Evolutionary conservation across 2,797 vertebrate genomes (phyloP).

Genomic region (Acipenser oxyrinchus): DNA sequence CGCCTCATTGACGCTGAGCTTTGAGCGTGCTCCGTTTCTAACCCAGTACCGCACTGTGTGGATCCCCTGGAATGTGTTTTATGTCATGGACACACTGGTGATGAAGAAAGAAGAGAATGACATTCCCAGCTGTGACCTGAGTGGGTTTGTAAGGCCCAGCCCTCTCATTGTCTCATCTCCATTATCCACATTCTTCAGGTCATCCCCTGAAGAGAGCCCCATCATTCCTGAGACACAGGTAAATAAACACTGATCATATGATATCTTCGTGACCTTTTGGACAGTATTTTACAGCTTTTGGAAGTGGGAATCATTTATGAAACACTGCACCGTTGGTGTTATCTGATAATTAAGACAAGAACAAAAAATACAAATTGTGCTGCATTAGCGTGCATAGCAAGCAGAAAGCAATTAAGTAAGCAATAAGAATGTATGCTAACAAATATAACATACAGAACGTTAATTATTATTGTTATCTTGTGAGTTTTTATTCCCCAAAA

Average conservation of each 20-base stretch:
- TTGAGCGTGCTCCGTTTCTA: slow-evolving; percentile 84
- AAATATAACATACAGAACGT: not conserved
- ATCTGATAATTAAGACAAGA: too few relatives aligned
- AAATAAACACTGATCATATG: slow-evolving; percentile 24
- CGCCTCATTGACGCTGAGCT: slow-evolving; percentile 81
- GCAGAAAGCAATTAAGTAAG: not conserved
- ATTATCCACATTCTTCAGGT: slow-evolving; percentile 87
- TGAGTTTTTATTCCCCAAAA: too few relatives aligned
- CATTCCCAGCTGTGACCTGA: slow-evolving; percentile 90
- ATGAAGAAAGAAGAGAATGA: slow-evolving; percentile 94
- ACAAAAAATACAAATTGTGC: too few relatives aligned
- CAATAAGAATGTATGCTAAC: not conserved
- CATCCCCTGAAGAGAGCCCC: slow-evolving; percentile 84
- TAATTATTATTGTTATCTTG: too few relatives aligned
- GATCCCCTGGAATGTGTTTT: slow-evolving; percentile 92
- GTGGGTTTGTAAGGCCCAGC: slow-evolving; percentile 79
- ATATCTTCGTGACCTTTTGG: too few relatives aligned
- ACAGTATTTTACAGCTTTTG: too few relatives aligned
- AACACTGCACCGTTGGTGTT: too few relatives aligned
- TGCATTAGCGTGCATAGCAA: not conserved
- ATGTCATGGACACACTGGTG: slow-evolving; percentile 93
- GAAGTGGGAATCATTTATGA: too few relatives aligned
- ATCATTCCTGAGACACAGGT: slow-evolving; percentile 97
- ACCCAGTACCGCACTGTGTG: slow-evolving; percentile 83
- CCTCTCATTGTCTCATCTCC: slow-evolving; percentile 84